These are phyloP conservation scores for Lordiphosa andalusiaca DNA, from an alignment of 2,888 invertebrate species.

Conservation along the genomic window DNA sequence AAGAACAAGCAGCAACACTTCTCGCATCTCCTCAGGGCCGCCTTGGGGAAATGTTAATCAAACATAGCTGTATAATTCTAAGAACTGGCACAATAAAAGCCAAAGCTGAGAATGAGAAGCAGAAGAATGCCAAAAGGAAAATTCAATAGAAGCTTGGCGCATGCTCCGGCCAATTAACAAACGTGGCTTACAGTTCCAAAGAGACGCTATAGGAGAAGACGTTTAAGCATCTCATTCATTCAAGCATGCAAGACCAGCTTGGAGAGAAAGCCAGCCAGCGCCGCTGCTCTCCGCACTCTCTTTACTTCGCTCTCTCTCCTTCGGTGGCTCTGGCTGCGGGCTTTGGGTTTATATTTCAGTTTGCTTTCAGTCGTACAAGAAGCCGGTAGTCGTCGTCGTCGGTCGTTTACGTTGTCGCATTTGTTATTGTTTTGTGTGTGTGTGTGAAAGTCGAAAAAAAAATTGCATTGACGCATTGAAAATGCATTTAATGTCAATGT, in stretches of 20 bases:
- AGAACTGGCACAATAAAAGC: slow-evolving; percentile 68
- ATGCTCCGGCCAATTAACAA: slow-evolving; percentile 65
- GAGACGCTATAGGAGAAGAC: too few relatives aligned
- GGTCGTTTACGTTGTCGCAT: slow-evolving; percentile 9
- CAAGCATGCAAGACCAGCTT: slow-evolving; percentile 46
- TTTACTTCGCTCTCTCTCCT: slow-evolving; percentile 17
- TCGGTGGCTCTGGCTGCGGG: slow-evolving; percentile 35
- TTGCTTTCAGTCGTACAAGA: slow-evolving; percentile 54
- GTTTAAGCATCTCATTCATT: slow-evolving; percentile 39
- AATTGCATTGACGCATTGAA: slow-evolving; percentile 29
- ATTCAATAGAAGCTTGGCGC: slow-evolving; percentile 50
- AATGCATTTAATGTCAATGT: slow-evolving; percentile 62
- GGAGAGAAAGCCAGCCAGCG: slow-evolving; percentile 14
- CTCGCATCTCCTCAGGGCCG: slow-evolving; percentile 2
- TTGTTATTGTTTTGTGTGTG: slow-evolving; percentile 40
- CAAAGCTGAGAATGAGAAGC: slow-evolving; percentile 35
- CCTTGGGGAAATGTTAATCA: slow-evolving; percentile 61
- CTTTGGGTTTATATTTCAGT: slow-evolving; percentile 50
- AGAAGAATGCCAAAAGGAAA: slow-evolving; percentile 40
- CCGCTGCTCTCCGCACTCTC: slow-evolving; percentile 34
- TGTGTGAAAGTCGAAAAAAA: slow-evolving; percentile 38
- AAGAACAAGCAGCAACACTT: slow-evolving; percentile 1
- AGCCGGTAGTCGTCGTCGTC: slow-evolving; percentile 51
- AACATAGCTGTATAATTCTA: slow-evolving; percentile 68
- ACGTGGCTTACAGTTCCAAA: slow-evolving; percentile 33